Evolutionary conservation across 2,797 vertebrate genomes (phyloP).

Genomic region (Pseudomugil tenellus): DNA sequence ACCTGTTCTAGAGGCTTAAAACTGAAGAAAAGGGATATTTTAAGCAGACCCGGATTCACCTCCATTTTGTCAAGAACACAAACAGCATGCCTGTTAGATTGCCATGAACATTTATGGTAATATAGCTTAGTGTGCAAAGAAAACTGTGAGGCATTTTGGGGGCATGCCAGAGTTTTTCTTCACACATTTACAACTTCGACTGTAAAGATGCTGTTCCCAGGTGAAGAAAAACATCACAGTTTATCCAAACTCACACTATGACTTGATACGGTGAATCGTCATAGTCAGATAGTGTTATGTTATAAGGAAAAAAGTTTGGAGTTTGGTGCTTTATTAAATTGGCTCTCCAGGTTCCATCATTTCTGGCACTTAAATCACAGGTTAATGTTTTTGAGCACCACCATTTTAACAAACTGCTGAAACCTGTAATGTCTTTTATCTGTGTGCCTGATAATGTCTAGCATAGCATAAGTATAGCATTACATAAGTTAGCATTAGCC

Average conservation of each 20-base stretch:
- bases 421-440: no score
- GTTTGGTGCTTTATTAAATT: background rate
- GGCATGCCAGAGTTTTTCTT: background rate
- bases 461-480: no score
- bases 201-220: background rate
- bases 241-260: background rate
- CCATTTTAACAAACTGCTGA: background rate
- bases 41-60: background rate
- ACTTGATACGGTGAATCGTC: background rate
- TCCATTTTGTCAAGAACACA: background rate
- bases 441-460: no score
- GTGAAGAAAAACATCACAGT: background rate
- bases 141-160: background rate
- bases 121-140: conserved; percentile 1
- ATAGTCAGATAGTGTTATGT: background rate
- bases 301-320: background rate
- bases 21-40: conserved; percentile 8
- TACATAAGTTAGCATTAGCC: no score
- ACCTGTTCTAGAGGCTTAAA: conserved; percentile 4
- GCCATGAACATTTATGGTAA: conserved; percentile 4
- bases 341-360: background rate
- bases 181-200: background rate
- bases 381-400: background rate
- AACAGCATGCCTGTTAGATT: conserved; percentile 1
- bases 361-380: background rate